These are phyloP conservation scores for Cryptotermes secundus DNA, from an alignment of 1,140 invertebrate genomes.

Conservation along the genomic window DNA sequence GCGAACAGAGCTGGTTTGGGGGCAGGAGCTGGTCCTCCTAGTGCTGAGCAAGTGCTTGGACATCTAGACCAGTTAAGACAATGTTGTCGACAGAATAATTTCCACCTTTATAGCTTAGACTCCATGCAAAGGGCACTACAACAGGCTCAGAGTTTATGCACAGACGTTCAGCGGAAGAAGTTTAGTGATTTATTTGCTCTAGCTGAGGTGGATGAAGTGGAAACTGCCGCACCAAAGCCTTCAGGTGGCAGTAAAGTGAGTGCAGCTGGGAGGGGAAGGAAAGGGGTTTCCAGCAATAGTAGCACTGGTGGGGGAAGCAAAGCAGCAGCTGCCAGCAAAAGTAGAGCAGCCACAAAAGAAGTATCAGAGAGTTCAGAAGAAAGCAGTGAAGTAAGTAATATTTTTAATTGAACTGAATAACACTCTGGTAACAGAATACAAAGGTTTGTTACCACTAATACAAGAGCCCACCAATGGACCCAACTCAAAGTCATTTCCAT, in stretches of 20 bases:
- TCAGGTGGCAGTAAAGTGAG: slow-evolving; percentile 48
- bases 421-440: no score
- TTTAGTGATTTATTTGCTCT: slow-evolving; percentile 89
- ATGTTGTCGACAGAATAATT: slow-evolving; percentile 60
- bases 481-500: no score
- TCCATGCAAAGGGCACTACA: slow-evolving; percentile 87
- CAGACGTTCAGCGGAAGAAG: slow-evolving; percentile 81
- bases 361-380: slow-evolving; percentile 71
- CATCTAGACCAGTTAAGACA: slow-evolving; percentile 90
- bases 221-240: slow-evolving; percentile 47
- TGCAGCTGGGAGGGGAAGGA: slow-evolving; percentile 47
- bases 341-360: slow-evolving; percentile 53
- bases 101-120: slow-evolving; percentile 73
- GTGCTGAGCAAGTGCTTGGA: slow-evolving; percentile 64
- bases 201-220: slow-evolving; percentile 82
- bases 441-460: no score
- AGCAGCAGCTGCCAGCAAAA: slow-evolving; percentile 52
- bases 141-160: slow-evolving; percentile 74
- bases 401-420: background rate
- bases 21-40: slow-evolving; percentile 46
- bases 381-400: slow-evolving; percentile 67
- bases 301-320: slow-evolving; percentile 50
- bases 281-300: slow-evolving; percentile 45
- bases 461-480: no score
- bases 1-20: background rate